Conservation (phyloP, 1,140 invertebrate species). For the Dreissena rostriformis region DNA sequence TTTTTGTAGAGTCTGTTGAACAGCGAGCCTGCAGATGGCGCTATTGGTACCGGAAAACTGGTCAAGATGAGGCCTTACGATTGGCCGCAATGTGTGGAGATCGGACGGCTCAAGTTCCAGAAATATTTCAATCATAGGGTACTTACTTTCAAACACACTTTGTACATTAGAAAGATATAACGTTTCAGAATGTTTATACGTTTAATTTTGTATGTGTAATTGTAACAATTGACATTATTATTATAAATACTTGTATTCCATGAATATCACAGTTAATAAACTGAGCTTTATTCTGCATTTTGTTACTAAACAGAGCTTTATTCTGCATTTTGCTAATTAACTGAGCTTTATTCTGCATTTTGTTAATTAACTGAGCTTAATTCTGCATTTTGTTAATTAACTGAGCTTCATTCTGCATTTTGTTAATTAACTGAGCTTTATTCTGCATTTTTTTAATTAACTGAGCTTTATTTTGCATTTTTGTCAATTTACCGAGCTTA, state of each 20-base stretch:
- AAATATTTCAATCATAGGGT: slow-evolving; percentile 82
- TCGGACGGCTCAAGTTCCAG: slow-evolving; percentile 81
- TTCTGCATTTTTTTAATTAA: background rate
- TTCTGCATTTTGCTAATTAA: background rate
- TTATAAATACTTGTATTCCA: too few relatives aligned
- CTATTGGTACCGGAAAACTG: slow-evolving; percentile 73
- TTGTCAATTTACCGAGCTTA: background rate
- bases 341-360: background rate
- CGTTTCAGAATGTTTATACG: too few relatives aligned
- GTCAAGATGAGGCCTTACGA: slow-evolving; percentile 62
- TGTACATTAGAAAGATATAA: too few relatives aligned
- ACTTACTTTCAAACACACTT: background rate
- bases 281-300: too few relatives aligned
- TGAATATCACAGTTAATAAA: too few relatives aligned
- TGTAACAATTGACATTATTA: too few relatives aligned
- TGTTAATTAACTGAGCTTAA: slow-evolving; percentile 8
- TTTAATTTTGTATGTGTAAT: too few relatives aligned
- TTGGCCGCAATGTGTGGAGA: slow-evolving; percentile 77
- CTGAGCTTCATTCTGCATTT: background rate
- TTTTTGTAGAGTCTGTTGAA: slow-evolving; percentile 67
- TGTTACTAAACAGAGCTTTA: too few relatives aligned
- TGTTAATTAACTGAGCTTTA: background rate
- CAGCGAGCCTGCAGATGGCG: slow-evolving; percentile 72
- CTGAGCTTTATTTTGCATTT: background rate
- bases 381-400: too few relatives aligned